Evolutionary conservation across 2,113 vertebrate genomes (phyloP).

Genomic region (Podiceps cristatus): DNA sequence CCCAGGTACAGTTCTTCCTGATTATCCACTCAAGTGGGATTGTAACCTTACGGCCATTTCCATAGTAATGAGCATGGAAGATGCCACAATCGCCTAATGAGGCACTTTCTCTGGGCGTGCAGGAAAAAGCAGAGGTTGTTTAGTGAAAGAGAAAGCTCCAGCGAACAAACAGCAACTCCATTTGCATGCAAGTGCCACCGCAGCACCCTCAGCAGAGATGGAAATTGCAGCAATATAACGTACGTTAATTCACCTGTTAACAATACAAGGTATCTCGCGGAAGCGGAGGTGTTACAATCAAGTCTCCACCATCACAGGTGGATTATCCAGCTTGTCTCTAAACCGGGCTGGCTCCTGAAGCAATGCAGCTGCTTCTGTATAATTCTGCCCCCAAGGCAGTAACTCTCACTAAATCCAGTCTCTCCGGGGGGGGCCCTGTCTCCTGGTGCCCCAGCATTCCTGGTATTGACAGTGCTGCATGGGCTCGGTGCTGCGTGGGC

Average conservation of each 20-base stretch:
- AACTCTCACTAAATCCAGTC: background rate
- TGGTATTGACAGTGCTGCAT: background rate
- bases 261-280: background rate
- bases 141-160: background rate
- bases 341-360: background rate
- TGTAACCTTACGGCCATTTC: slow-evolving; percentile 48
- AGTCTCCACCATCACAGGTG: background rate
- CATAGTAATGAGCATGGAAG: slow-evolving; percentile 61
- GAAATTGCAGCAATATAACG: background rate
- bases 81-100: background rate
- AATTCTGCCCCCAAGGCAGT: background rate
- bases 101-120: background rate
- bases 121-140: background rate
- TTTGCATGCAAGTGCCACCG: background rate
- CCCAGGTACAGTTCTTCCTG: slow-evolving; percentile 3
- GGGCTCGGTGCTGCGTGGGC: background rate
- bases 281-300: background rate
- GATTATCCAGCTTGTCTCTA: background rate
- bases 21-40: slow-evolving; percentile 35
- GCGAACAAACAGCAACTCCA: background rate
- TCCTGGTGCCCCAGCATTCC: background rate
- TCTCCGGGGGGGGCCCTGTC: background rate
- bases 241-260: background rate
- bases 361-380: background rate
- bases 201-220: background rate